phyloP scores from a whole-genome alignment of 2,888 invertebrate species.

The Deilephila porcellus region DNA sequence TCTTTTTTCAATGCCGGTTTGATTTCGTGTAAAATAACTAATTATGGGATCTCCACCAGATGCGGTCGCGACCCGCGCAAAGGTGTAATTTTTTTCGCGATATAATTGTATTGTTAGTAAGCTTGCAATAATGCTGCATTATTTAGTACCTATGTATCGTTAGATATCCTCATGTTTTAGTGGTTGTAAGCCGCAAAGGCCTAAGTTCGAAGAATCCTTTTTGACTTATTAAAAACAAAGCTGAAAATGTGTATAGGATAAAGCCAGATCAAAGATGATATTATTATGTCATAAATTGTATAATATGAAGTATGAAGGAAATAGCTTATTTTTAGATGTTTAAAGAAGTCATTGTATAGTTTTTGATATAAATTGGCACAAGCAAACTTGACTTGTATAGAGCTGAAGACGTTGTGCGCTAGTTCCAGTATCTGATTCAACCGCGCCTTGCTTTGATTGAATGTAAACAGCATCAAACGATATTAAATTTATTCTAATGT shows the following conservation, averaged over 20 bases:
- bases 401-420: constrained; percentile 18
- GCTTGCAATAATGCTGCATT: background rate
- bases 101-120: background rate
- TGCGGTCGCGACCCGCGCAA: background rate
- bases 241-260: too few species aligned
- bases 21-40: constrained; percentile 48
- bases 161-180: too few species aligned
- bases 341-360: too few species aligned
- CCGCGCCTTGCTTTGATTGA: constrained; percentile 24
- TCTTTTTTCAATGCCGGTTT: constrained; percentile 34
- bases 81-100: constrained; percentile 4
- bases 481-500: constrained; percentile 29
- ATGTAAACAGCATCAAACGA: constrained; percentile 25
- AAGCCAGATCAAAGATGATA: too few species aligned
- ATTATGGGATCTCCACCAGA: constrained; percentile 29
- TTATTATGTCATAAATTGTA: too few species aligned
- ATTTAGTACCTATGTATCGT: background rate
- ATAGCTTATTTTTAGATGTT: too few species aligned
- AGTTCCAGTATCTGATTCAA: constrained; percentile 10
- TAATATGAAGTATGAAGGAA: too few species aligned
- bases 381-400: constrained; percentile 4
- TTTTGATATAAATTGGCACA: background rate
- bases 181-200: too few species aligned
- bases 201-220: too few species aligned
- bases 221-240: too few species aligned